Evolutionary conservation across 2,888 invertebrate genomes (phyloP).

Genomic region (Calliopum simillimum): DNA sequence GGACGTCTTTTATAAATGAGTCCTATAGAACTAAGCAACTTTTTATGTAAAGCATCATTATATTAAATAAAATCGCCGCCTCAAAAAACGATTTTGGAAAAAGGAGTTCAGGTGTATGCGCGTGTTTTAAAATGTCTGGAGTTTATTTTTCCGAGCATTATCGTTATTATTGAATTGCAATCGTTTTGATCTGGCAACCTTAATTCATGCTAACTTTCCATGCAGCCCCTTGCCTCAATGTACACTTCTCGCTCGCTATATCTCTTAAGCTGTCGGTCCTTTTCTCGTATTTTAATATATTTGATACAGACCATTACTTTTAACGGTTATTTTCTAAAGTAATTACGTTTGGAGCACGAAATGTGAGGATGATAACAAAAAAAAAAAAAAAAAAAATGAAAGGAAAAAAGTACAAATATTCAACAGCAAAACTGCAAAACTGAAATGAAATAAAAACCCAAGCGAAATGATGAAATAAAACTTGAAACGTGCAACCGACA

Average conservation of each 20-base stretch:
- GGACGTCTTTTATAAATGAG: too few species aligned
- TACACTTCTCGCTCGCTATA: neutral
- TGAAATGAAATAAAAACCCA: slow-evolving; percentile 21
- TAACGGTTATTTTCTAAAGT: slow-evolving; percentile 66
- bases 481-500: slow-evolving; percentile 22
- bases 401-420: too few species aligned
- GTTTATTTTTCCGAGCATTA: too few species aligned
- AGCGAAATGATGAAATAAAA: slow-evolving; percentile 32
- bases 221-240: neutral
- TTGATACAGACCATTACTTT: slow-evolving; percentile 66
- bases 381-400: slow-evolving; percentile 13
- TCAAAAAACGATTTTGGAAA: too few species aligned
- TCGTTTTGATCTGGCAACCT: slow-evolving; percentile 6
- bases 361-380: slow-evolving; percentile 52
- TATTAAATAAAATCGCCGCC: too few species aligned
- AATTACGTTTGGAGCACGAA: slow-evolving; percentile 62
- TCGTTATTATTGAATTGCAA: neutral
- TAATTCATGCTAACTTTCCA: neutral
- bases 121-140: too few species aligned
- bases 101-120: too few species aligned
- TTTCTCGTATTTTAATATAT: slow-evolving; percentile 62
- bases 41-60: too few species aligned
- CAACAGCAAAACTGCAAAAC: slow-evolving; percentile 40
- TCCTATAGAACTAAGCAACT: too few species aligned
- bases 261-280: slow-evolving; percentile 18